Percentiles rank a stretch among this genome's conserved stretches.
Conservation (phyloP, 2,113 vertebrate species). For the Tylochromis polylepis region DNA sequence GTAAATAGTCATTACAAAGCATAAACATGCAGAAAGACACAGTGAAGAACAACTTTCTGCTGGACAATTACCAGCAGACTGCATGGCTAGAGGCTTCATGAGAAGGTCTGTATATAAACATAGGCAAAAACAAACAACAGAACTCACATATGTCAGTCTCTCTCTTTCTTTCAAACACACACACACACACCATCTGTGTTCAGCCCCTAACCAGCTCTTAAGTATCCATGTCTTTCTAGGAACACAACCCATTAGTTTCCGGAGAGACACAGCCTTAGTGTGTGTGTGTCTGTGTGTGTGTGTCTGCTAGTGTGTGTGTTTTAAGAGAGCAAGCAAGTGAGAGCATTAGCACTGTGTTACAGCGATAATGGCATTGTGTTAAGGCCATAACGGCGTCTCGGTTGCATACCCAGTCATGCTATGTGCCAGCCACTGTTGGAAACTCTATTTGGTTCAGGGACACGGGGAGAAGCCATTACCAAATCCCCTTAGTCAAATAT, state of each 20-base stretch:
- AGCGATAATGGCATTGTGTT: slow-evolving; percentile 55
- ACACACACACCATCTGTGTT: slow-evolving; percentile 30
- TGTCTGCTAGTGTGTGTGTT: background rate
- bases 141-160: background rate
- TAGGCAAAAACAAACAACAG: background rate
- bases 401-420: slow-evolving; percentile 44
- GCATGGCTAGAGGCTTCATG: background rate
- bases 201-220: slow-evolving; percentile 46
- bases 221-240: slow-evolving; percentile 50
- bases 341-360: slow-evolving; percentile 53
- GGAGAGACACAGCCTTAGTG: slow-evolving; percentile 26
- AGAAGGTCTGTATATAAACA: background rate
- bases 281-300: background rate
- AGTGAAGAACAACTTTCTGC: background rate
- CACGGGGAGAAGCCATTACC: slow-evolving; percentile 41
- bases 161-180: background rate
- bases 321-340: slow-evolving; percentile 15
- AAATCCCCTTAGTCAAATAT: slow-evolving; percentile 49
- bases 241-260: slow-evolving; percentile 54
- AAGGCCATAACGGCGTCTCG: slow-evolving; percentile 43
- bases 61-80: background rate
- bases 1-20: background rate
- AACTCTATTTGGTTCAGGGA: slow-evolving; percentile 46
- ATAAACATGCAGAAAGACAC: background rate
- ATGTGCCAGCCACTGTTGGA: slow-evolving; percentile 41